These are phyloP conservation scores for Dicerorhinus sumatrensis DNA, from an alignment of 2,113 vertebrate species.

Conservation along the genomic window DNA sequence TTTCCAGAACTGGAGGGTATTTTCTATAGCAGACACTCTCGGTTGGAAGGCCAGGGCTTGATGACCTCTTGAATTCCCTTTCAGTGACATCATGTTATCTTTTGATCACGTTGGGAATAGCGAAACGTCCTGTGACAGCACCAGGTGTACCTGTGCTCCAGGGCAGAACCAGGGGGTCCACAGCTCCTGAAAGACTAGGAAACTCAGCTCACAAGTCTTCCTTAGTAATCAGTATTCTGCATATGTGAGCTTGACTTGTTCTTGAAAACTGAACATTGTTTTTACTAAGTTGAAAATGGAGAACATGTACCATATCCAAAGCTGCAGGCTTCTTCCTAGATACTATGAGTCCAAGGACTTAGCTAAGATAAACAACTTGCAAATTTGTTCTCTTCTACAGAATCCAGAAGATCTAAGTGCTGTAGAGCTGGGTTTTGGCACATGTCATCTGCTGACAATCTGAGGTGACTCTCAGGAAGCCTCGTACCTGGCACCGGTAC, in stretches of 20 bases:
- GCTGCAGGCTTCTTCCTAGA: background rate
- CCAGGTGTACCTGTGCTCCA: background rate
- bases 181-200: background rate
- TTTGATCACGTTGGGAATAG: background rate
- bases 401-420: background rate
- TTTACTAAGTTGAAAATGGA: background rate
- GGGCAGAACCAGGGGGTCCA: background rate
- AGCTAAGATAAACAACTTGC: background rate
- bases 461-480: background rate
- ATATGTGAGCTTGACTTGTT: background rate
- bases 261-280: background rate
- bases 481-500: constrained; percentile 80
- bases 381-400: background rate
- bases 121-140: background rate
- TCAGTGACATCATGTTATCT: background rate
- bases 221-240: background rate
- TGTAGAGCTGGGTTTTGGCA: background rate
- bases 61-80: background rate
- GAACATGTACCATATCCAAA: background rate
- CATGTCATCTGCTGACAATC: background rate
- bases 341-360: background rate
- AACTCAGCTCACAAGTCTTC: background rate
- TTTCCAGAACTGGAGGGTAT: background rate
- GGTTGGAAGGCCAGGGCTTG: background rate
- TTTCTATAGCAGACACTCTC: background rate